phyloP scores from a whole-genome alignment of 2,888 invertebrate genomes.

The Scelioninae gen. 2 region DNA sequence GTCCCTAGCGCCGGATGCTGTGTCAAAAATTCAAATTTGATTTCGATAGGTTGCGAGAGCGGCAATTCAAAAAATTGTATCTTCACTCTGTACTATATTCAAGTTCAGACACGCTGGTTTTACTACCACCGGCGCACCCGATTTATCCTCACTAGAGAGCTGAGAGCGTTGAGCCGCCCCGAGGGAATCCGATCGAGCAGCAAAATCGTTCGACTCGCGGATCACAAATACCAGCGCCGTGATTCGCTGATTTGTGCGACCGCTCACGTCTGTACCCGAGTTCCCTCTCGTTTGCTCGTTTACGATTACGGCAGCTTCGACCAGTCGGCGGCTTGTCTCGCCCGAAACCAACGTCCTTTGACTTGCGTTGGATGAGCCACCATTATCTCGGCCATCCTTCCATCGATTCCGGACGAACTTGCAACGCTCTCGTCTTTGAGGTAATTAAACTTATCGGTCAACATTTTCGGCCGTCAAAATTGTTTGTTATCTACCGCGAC shows the following conservation, averaged over 20 bases:
- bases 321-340: slow-evolving; percentile 42
- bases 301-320: slow-evolving; percentile 27
- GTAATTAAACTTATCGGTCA: slow-evolving; percentile 17
- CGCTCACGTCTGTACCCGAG: slow-evolving; percentile 31
- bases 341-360: slow-evolving; percentile 23
- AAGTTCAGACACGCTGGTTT: not conserved
- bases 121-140: slow-evolving; percentile 25
- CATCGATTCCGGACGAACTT: slow-evolving; percentile 42
- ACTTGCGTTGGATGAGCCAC: slow-evolving; percentile 45
- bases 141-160: not conserved
- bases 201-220: slow-evolving; percentile 20
- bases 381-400: slow-evolving; percentile 44
- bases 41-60: not conserved
- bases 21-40: not conserved
- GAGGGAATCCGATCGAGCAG: slow-evolving; percentile 27
- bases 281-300: slow-evolving; percentile 14
- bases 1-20: too few species aligned
- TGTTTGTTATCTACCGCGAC: too few species aligned
- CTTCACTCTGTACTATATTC: not conserved
- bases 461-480: too few species aligned
- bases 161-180: slow-evolving; percentile 1
- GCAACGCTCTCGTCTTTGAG: slow-evolving; percentile 38
- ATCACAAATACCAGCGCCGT: slow-evolving; percentile 33
- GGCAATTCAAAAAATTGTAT: slow-evolving; percentile 41
- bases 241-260: slow-evolving; percentile 46